Base-by-base conservation (phyloP, 1,140 invertebrate genomes). In the Grapholita molesta region DNA sequence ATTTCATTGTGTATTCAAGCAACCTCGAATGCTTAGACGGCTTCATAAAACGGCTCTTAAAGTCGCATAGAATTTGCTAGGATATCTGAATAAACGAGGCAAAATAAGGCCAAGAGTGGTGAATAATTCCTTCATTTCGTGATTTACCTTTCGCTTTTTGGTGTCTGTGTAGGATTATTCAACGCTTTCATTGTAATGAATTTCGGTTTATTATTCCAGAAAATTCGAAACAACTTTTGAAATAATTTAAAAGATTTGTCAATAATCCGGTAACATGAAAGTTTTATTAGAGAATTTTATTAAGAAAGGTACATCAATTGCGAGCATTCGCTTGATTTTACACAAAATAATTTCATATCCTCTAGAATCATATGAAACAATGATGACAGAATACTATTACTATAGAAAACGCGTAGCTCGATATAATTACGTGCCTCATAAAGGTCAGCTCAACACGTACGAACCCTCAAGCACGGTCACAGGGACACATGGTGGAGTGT, bases 1-100 rank as follows among this genome's bases (percentile, higher is more conserved):
- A 61, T 61, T 61, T 30, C n/a, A 61, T 25, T 61, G 55, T 61
- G 3, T 61, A 61, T 28, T 28, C 55, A 61, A 55, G 55, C 21
- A 52, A 18, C 42, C 24, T 61, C 55, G 25, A 61, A 61, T 61
- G 25, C n/a, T 61, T 61, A 61, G 55, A 25, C 21, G 52, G 25
- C 25, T 25, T 61, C 24, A 61, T 15, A 61, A 61, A 61, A 18
- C 25, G 55, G 24, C 55, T 61, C 21, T 32, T 61, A 32, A 28
- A 61, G 28, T 8, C 55, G 24, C 24, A 61, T 28, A 28, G 53
- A 57, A 24, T 57, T 61, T 61, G 12, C 55, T 61, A 61, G 55
- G 30, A 61, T 28, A n/a, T 28, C 55, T 15, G 55, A 61, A 28
- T 28, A 55, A 55, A 28, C 55, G 12, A 15, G 25, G n/a, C 25